Evolutionary conservation across 1,140 invertebrate genomes (phyloP).

Genomic region (Caenorhabditis tropicalis): DNA sequence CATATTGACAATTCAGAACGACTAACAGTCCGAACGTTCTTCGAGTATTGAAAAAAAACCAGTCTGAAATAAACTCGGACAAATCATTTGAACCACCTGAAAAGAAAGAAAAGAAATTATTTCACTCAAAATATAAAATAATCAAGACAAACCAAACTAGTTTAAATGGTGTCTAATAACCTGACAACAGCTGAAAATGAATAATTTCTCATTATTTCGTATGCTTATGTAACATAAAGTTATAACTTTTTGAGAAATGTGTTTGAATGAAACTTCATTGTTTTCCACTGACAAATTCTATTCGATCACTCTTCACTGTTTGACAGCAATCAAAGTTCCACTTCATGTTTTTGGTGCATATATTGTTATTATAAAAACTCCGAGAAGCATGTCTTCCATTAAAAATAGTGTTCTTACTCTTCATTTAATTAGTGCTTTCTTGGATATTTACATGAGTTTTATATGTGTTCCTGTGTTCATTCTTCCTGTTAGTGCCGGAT

Average conservation of each 20-base stretch:
- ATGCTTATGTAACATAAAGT: no score
- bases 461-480: neutral
- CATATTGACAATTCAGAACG: no score
- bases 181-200: neutral
- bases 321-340: neutral
- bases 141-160: neutral
- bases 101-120: no score
- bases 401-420: neutral
- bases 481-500: neutral
- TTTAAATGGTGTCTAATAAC: neutral
- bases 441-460: neutral
- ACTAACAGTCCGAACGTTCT: no score
- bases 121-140: no score
- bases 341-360: neutral
- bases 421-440: neutral
- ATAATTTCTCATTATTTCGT: neutral
- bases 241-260: neutral
- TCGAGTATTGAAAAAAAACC: no score
- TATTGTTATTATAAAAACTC: neutral
- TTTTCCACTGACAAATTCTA: neutral
- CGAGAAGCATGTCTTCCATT: neutral
- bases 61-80: no score
- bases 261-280: neutral
- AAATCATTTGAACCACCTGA: no score
- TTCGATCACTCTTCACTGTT: neutral